phyloP scores from a whole-genome alignment of 2,797 vertebrate species.

The Distichodus sexfasciatus region DNA sequence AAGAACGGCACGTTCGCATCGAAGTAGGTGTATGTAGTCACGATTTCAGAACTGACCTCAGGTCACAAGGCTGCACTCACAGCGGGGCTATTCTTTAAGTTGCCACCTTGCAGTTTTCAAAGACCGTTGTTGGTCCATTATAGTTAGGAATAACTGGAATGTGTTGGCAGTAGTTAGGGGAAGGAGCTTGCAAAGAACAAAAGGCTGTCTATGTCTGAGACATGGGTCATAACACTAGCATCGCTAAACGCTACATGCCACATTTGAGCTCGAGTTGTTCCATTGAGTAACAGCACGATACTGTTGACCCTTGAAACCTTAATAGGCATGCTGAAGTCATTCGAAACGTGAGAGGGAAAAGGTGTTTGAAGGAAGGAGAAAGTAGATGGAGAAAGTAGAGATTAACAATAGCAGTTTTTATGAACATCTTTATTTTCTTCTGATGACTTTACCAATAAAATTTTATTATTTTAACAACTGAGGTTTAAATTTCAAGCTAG shows the following conservation, averaged over 20 bases:
- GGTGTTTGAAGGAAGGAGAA: not conserved
- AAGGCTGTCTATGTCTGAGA: conserved; percentile 18
- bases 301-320: conserved; percentile 2
- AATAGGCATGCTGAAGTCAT: conserved; percentile 6
- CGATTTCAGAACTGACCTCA: conserved; percentile 3
- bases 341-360: not conserved
- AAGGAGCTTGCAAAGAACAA: not conserved
- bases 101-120: not conserved
- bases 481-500: too few relatives aligned
- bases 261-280: conserved; percentile 26
- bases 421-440: too few relatives aligned
- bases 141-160: conserved; percentile 11
- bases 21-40: conserved; percentile 27
- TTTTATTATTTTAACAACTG: too few relatives aligned
- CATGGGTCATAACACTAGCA: not conserved
- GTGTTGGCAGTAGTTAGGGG: not conserved
- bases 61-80: not conserved
- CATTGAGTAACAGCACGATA: not conserved
- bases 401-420: too few relatives aligned
- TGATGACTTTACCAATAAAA: too few relatives aligned
- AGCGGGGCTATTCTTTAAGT: conserved; percentile 19
- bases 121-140: conserved; percentile 6
- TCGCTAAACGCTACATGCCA: conserved; percentile 17
- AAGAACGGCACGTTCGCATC: conserved; percentile 41
- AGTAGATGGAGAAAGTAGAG: not conserved